Evolutionary conservation across 2,113 vertebrate genomes (phyloP), one percentile per base, ranked within the genome.

Genomic region (Solea solea): DNA sequence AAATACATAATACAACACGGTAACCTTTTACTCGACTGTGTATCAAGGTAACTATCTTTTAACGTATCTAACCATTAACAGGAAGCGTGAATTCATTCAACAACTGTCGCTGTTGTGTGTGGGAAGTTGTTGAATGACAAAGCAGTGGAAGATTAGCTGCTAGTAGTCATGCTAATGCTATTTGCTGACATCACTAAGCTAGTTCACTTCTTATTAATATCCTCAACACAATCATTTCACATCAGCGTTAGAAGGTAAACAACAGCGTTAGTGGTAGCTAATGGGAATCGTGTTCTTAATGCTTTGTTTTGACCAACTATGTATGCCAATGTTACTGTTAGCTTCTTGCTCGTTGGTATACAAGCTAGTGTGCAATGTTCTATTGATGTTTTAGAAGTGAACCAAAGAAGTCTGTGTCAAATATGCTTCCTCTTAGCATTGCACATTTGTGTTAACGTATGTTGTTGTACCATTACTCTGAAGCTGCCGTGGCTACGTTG

Each of bases 81-180:
- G 42, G 14, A 7, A 3, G 15, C 27, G 14, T 7, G 13, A n/a
- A 50, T 7, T 46, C 12, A 14, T 57, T 51, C n/a, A 15, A 5
- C 25, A n/a, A 1, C 48, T 66, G 9, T 12, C 16, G 46, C 1
- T 44, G 3, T 7, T n/a, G 14, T 15, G 62, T 25, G 62, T 25
- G 21, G 40, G 28, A 68, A 68, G 62, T 34, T 76, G 78, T n/a
- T 79, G 69, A 86, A 81, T 86, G 84, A 85, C 86, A 87, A 80
- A 88, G 80, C 78, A 81, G 58, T 74, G 70, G 59, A 83, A 74
- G 58, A 73, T 68, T 89, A 88, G 86, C 86, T 63, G 81, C 74
- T 87, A 82, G 64, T 73, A 57, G 55, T 71, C 5, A 75, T 62
- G 83, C 89, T 89, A 88, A 88, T 80, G 88, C 84, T 92, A 89